Base-by-base conservation (phyloP, 2,888 invertebrate genomes). In the Arctia plantaginis region DNA sequence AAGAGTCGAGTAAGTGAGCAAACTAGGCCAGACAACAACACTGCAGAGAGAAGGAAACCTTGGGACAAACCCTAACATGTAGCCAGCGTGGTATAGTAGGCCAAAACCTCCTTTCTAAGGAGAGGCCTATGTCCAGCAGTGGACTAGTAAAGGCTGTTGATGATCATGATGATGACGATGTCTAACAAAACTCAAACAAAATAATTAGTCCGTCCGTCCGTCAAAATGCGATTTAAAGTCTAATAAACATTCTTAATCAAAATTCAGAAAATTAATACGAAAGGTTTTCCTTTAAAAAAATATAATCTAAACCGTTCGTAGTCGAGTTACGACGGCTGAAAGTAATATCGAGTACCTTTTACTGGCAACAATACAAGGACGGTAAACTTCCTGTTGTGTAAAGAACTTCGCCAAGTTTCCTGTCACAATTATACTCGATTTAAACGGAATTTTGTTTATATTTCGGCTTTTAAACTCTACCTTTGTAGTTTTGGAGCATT, bases 281-380 rank as follows among this genome's bases (percentile, higher is more conserved):
- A 67, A 30, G 20, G 33, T 47, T 67, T 6, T 23, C 23, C 30
- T 20, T 10, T 4, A 55, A 55, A 55, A 41, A 41, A 39, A 55
- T 51, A 33, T 6, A 72, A 66, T 55, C 66, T 55, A 20, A 35
- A 27, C 35, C n/a, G 33, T 35, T 66, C 23, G 51, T 15, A 55
- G 44, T 62, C 66, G 33, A 66, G 71, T 51, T 47, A n/a, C 69
- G 18, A 39, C 44, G 23, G 41, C 30, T 35, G 47, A 47, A 65
- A 71, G 15, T 66, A 66, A 71, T 71, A 71, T 47, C 51, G 23
- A 59, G 69, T n/a, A 65, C 71, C 41, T 71, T 71, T 71, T 51
- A 65, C 44, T 64, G 20, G 47, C 23, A 66, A 72, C 51, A 66
- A 33, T 71, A 66, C 65, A 66, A 72, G 66, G 35, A 51, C 35